Percentiles rank a stretch among this genome's conserved stretches.
phyloP scores from a whole-genome alignment of 2,797 vertebrate genomes.

The Cossypha niveicapilla region DNA sequence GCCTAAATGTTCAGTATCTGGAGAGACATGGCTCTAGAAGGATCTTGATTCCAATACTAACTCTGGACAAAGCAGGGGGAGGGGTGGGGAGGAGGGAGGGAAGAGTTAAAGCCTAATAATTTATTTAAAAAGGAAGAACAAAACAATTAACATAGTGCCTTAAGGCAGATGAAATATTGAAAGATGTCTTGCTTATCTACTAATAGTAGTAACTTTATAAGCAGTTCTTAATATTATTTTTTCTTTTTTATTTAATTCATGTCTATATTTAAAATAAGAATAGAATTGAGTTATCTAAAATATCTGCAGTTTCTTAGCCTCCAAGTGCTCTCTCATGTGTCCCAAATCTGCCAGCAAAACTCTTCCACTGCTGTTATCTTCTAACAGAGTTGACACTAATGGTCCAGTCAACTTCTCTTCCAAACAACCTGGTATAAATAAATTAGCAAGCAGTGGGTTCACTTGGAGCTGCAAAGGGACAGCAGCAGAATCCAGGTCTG shows the following conservation, averaged over 20 bases:
- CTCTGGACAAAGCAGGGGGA: neutral
- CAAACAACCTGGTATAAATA: conserved; percentile 29
- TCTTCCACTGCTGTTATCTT: neutral
- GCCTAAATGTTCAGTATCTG: neutral
- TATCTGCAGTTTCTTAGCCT: neutral
- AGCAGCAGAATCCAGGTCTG: neutral
- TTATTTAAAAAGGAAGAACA: neutral
- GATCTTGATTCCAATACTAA: neutral
- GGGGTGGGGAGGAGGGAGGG: fast-evolving
- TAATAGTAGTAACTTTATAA: neutral
- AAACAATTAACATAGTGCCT: neutral
- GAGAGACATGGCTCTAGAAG: neutral
- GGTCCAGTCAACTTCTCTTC: neutral
- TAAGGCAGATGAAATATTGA: neutral
- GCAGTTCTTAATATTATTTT: neutral
- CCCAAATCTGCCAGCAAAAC: conserved; percentile 41
- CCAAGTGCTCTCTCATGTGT: neutral
- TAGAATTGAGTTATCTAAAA: neutral
- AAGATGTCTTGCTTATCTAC: neutral
- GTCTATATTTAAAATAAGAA: neutral
- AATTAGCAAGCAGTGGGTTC: neutral
- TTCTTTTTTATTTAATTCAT: neutral
- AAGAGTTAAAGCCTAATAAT: neutral
- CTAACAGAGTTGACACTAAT: conserved; percentile 20
- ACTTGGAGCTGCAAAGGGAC: neutral